Evolutionary conservation across 2,113 vertebrate species (phyloP).

Genomic region (Mystacornis crossleyi): DNA sequence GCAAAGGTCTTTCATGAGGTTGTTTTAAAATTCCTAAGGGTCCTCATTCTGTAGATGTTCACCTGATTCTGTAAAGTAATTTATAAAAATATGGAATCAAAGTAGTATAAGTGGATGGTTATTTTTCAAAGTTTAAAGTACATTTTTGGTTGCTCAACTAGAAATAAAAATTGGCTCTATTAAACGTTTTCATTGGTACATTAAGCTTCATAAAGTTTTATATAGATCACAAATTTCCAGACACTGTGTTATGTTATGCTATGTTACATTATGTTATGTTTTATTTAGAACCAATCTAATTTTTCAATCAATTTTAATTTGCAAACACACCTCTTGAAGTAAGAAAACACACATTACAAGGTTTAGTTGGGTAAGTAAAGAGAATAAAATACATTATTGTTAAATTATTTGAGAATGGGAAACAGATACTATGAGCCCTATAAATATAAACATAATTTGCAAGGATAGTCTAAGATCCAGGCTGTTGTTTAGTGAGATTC

Average conservation of each 20-base stretch:
- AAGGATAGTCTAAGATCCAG: background rate
- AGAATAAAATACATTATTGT: background rate
- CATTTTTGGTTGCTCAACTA: background rate
- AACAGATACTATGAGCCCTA: background rate
- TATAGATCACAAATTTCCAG: background rate
- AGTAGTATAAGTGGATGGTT: background rate
- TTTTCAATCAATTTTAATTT: background rate
- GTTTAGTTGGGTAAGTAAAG: background rate
- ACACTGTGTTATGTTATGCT: background rate
- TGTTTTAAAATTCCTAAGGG: background rate
- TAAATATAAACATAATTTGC: background rate
- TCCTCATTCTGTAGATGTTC: background rate
- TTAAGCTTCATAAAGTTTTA: background rate
- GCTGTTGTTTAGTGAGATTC: background rate
- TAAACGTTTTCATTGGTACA: background rate
- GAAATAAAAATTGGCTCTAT: background rate
- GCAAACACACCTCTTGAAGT: background rate
- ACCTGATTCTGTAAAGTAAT: background rate
- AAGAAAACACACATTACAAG: background rate
- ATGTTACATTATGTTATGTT: background rate
- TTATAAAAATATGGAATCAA: background rate
- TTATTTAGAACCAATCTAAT: background rate
- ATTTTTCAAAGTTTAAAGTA: background rate
- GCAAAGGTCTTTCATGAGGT: background rate
- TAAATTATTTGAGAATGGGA: background rate